Base-by-base conservation (phyloP, 2,113 vertebrate species). In the Mustela lutreola region DNA sequence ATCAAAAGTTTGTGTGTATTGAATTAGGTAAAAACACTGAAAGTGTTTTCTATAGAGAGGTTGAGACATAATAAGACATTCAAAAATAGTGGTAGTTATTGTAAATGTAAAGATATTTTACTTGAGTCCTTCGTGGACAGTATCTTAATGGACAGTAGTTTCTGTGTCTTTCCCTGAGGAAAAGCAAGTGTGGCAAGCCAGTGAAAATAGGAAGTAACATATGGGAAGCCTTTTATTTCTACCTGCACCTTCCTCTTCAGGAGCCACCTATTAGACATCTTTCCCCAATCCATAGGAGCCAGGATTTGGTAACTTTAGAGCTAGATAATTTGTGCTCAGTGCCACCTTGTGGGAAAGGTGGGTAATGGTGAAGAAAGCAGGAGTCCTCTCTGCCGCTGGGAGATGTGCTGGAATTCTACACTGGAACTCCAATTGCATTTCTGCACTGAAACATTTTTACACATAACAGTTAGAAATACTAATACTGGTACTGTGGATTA, bases 21-120 rank as follows among this genome's bases (percentile, higher is more conserved):
- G 67, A 91, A 91, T 18, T 75, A 89, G 91, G 50, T 91, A 95
- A 89, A 93, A 91, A 91, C 89, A 62, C 3, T 18, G n/a, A 89
- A 53, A 60, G 12, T 87, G 16, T 50, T 90, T 93, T 92, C 33
- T 91, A 14, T 33, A 87, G 16, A 56, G 62, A 92, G 15, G 36
- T 85, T 93, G 70, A 91, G 84, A 91, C 7, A 56, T 75, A 58
- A 48, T n/a, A 78, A 76, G 53, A 50, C 6, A 67, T 39, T 91
- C 31, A 48, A 76, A 94, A 85, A 84, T 93, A 76, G 28, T 91
- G 36, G 31, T 90, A 89, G 15, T 63, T 93, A 71, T 4, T 95
- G 3, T 89, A 73, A 83, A 83, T 78, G 2, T n/a, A 91, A 89
- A 45, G 84, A 31, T 71, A 50, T 84, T 91, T 83, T 82, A n/a